Base-by-base conservation (phyloP, 2,888 invertebrate genomes). In the Cataglyphis rosenhaueri region DNA sequence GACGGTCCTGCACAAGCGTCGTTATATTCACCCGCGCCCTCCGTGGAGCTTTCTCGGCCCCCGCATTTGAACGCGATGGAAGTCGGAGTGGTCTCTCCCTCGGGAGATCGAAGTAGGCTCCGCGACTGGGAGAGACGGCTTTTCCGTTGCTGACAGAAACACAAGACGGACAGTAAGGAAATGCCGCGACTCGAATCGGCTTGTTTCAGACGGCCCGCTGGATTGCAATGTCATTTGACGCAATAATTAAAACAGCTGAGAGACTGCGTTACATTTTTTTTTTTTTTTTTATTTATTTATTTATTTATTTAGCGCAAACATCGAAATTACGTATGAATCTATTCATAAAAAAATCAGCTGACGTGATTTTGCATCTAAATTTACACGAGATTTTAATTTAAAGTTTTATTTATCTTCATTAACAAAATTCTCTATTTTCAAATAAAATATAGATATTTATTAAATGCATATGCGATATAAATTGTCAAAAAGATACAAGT, bases 131-230 rank as follows among this genome's bases (percentile, higher is more conserved):
- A 84, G 78, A 86, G 90, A 91, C 89, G 87, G 87, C 85, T 87
- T 83, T 89, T 86, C 86, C 76, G 76, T 84, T 57, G 81, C 85
- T 87, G 91, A 88, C 90, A 89, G 87, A 87, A 90, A 87, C 91
- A 90, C 85, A 86, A 88, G 88, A 88, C 86, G 85, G 84, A 84
- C 89, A 83, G 83, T 66, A 86, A 87, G 87, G 81, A 85, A 85
- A 85, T 81, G 78, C 65, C 73, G 71, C 52, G 83, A 57, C 75
- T 78, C 61, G 83, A 76, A 83, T 75, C 79, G 82, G 70, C 8
- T 85, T 88, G 84, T 52, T 74, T 10, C 48, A 87, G 88, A 86
- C 87, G 87, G 73, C 38, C 18, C 75, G 21, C 38, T 29, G 41
- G 57, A 64, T 71, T n/a, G 70, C 35, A 41, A 44, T 59, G 59